phyloP scores from a whole-genome alignment of 2,888 invertebrate species.

The Euphydryas editha region DNA sequence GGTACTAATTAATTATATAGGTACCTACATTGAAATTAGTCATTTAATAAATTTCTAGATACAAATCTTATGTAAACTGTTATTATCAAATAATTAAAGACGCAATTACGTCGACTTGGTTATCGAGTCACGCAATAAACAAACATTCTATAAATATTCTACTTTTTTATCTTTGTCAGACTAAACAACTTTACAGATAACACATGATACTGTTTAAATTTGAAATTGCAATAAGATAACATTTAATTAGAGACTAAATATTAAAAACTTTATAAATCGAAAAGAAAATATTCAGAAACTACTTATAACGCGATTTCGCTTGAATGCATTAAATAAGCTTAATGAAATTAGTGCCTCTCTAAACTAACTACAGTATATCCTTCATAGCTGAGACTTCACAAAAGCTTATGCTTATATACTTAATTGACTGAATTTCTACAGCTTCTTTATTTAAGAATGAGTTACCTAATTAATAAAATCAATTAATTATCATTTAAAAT shows the following conservation, averaged over 20 bases:
- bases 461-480: not conserved
- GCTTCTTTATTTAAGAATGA: not conserved
- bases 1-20: not conserved
- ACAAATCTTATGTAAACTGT: not conserved
- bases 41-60: not conserved
- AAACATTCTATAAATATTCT: not conserved
- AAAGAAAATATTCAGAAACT: too few relatives aligned
- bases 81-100: slow-evolving; percentile 8
- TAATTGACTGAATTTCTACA: not conserved
- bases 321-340: not conserved
- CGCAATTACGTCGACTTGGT: not conserved
- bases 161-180: slow-evolving; percentile 19
- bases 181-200: slow-evolving; percentile 30
- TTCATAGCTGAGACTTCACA: too few relatives aligned
- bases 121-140: not conserved
- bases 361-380: not conserved
- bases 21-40: not conserved
- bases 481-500: not conserved
- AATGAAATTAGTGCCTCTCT: not conserved
- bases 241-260: too few relatives aligned
- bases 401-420: not conserved
- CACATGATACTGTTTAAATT: not conserved
- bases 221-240: not conserved
- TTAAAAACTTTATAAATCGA: too few relatives aligned
- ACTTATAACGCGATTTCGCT: too few relatives aligned